Evolutionary conservation across 2,113 vertebrate genomes (phyloP).

Genomic region (Eonycteris spelaea): DNA sequence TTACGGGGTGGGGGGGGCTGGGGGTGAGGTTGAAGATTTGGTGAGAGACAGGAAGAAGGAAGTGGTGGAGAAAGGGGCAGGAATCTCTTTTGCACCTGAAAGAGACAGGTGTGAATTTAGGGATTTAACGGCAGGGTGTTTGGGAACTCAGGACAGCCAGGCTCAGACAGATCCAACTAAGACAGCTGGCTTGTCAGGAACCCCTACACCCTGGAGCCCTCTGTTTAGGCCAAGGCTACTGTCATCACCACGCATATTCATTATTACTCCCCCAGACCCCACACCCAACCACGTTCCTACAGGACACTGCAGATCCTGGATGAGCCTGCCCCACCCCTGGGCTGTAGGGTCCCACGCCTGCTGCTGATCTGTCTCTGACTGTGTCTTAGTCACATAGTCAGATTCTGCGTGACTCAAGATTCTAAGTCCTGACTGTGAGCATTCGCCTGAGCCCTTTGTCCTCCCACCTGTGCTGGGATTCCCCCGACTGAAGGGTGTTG

Average conservation of each 20-base stretch:
- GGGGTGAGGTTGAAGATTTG: not conserved
- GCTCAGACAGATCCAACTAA: not conserved
- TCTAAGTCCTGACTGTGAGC: not conserved
- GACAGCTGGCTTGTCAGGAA: not conserved
- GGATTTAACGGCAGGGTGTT: not conserved
- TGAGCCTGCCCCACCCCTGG: not conserved
- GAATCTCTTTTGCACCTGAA: not conserved
- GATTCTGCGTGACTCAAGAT: not conserved
- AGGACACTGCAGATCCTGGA: not conserved
- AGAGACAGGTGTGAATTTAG: not conserved
- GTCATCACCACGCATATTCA: accelerated
- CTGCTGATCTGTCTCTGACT: too few species aligned
- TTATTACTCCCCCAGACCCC: not conserved
- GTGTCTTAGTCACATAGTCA: not conserved
- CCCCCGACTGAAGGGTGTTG: not conserved
- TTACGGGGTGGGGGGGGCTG: too few species aligned
- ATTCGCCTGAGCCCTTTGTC: too few species aligned
- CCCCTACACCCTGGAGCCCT: too few species aligned
- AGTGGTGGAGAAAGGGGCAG: not conserved
- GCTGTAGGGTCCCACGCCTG: not conserved
- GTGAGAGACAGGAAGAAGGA: not conserved
- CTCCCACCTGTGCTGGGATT: not conserved
- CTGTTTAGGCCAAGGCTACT: not conserved
- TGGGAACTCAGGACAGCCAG: not conserved
- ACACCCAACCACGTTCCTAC: not conserved